Base-by-base conservation (phyloP, 2,888 invertebrate genomes). In the Pantelozetes paolii region DNA sequence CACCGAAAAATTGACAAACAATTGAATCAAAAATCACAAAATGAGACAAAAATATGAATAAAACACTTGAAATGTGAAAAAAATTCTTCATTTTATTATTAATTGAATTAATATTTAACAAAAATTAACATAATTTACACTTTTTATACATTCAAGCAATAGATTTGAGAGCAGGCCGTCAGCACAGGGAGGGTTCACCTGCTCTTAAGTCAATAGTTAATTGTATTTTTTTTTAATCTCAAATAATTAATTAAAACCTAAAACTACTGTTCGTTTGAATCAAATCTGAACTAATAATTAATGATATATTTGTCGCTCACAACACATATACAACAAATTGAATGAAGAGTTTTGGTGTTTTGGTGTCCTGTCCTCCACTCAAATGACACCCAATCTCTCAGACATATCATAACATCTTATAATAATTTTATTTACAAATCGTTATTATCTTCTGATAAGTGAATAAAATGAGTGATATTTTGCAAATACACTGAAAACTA, bases 41-140 rank as follows among this genome's bases (percentile, higher is more conserved):
- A n/a, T n/a, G n/a, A 23, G 18, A 5, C 3, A 62, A 1, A 36
- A 36, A 32, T 20, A 64, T 2, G 9, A 64, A 11, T 15, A 36
- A 64, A 2, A 64, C 1, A 20, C 8, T n/a, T 20, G 18, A 26
- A 6, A 23, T 11, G 11, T 69, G 69, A 23, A 45, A 69, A 42
- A 69, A 45, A 15, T 11, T 69, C 26, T 13, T 42, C 26, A 28
- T 69, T 69, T 45, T 69, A 45, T 69, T 28, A 28, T 20, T 64
- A 20, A 64, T 64, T 64, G 8, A 36, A 64, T 20, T 36, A 64
- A 18, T 18, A 18, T 20, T 69, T 69, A 69, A 69, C 69, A 69
- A 69, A 69, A 69, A 69, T 69, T 69, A 69, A 69, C 69, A 69
- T 69, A 69, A 69, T 69, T 69, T 69, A 69, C 69, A 69, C 69